Evolutionary conservation across 2,797 vertebrate genomes (phyloP), one percentile per base, ranked within the genome.

Genomic region (Erpetoichthys calabaricus): DNA sequence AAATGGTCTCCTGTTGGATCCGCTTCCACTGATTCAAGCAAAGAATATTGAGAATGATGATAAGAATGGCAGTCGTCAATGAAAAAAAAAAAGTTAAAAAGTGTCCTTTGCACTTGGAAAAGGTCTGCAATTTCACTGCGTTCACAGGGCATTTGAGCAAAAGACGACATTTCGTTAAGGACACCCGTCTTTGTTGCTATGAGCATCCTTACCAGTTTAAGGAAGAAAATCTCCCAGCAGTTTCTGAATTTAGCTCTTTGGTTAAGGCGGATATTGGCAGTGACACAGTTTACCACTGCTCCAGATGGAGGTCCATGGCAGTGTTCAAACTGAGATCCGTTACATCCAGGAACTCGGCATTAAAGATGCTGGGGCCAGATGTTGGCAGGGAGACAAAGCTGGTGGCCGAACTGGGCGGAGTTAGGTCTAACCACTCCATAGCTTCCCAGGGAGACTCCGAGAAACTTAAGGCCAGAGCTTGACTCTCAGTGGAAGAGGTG

Each of bases 391-490:
- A 79, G 45, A 80, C 84, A 60, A 94, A 97, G 45, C 83, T 83
- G 0, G 83, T 77, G 53, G 89, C 86, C 0, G 91, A 98, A 64
- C 87, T 95, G 3, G 91, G 91, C 0, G 92, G 90, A 0, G 92
- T 95, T 65, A 99, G 87, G 70, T 98, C 96, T 74, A 97, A 70
- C 96, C 96, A 98, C 71, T 99, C 96, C 92, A 99, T 98, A 0
- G 89, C 93, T 69, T 99, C 96, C 95, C 94, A 97, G 0, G 95
- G 90, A 5, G 92, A 90, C 71, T 99, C 95, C 0, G 89, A 86
- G 73, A 97, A 98, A 47, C 89, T 84, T 80, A 98, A 80, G 62
- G 87, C 91, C 57, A 96, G 80, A 66, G 75, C 75, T 1, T 73
- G 77, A 69, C 81, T 68, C n/a, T 87, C 85, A 55, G 68, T 64